Percentiles rank a stretch among this genome's conserved stretches.
These are phyloP conservation scores for Ataeniobius toweri DNA, from an alignment of 2,797 vertebrate genomes.

Conservation along the genomic window DNA sequence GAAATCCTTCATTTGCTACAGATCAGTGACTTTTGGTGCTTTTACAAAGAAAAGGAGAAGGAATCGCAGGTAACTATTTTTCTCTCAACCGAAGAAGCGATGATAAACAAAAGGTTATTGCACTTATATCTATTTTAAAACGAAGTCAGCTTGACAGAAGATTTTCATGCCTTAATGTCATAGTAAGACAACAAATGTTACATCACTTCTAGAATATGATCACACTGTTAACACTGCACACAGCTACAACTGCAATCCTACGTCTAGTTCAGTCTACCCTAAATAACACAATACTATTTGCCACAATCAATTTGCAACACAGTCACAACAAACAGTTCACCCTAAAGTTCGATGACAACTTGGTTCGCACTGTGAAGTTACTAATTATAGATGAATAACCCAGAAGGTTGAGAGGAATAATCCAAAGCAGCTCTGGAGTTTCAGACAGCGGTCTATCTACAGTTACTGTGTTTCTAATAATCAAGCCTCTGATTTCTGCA, in stretches of 20 bases:
- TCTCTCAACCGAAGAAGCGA: constrained; percentile 74
- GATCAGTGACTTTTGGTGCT: constrained; percentile 74
- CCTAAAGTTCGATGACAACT: constrained; percentile 62
- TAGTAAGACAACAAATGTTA: constrained; percentile 76
- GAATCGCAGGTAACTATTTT: constrained; percentile 57
- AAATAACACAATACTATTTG: constrained; percentile 70
- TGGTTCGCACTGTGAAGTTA: constrained; percentile 47
- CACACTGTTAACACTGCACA: constrained; percentile 80
- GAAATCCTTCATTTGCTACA: constrained; percentile 72
- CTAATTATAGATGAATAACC: constrained; percentile 45
- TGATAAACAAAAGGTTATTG: constrained; percentile 83
- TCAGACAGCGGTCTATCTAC: constrained; percentile 66
- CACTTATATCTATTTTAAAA: constrained; percentile 81
- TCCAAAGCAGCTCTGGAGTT: constrained; percentile 56
- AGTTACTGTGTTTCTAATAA: constrained; percentile 72
- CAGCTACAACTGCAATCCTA: constrained; percentile 78
- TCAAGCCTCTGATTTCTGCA: constrained; percentile 51
- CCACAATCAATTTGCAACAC: constrained; percentile 74
- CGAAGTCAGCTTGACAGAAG: constrained; percentile 77
- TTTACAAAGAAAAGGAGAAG: constrained; percentile 45
- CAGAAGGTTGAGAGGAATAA: constrained; percentile 50
- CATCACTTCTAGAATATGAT: constrained; percentile 75
- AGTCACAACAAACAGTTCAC: constrained; percentile 70
- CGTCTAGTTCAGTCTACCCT: constrained; percentile 68
- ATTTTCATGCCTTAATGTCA: constrained; percentile 75